Conservation (phyloP, 2,888 invertebrate species). For the Branchipolynoe longqiensis region DNA sequence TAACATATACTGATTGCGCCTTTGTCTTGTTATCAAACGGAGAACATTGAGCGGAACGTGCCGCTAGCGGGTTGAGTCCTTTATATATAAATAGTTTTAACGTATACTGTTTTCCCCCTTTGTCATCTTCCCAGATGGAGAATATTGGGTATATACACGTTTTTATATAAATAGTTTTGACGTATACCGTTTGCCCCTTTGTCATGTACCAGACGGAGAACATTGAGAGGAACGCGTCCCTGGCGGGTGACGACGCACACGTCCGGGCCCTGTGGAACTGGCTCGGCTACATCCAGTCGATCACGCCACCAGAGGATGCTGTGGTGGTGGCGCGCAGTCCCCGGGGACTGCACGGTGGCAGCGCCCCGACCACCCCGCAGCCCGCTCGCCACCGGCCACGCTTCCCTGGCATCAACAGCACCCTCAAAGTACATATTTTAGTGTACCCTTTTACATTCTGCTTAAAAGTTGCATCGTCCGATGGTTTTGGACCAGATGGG, state of each 20-base stretch:
- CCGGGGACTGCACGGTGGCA: conserved; percentile 2
- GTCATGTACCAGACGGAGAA: conserved; percentile 34
- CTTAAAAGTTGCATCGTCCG: too few relatives aligned
- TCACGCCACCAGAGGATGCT: conserved; percentile 13
- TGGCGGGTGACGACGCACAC: conserved; percentile 83
- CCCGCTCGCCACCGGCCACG: background rate
- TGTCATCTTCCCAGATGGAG: too few relatives aligned
- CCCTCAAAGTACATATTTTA: conserved; percentile 3
- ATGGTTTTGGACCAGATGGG: too few relatives aligned
- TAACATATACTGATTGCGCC: too few relatives aligned
- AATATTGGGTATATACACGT: too few relatives aligned
- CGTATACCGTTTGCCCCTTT: too few relatives aligned
- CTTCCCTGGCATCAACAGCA: conserved; percentile 26
- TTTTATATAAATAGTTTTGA: too few relatives aligned
- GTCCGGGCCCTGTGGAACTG: conserved; percentile 88
- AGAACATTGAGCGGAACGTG: too few relatives aligned
- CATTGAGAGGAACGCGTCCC: conserved; percentile 37
- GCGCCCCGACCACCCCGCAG: conserved; percentile 14
- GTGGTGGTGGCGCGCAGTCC: conserved; percentile 21
- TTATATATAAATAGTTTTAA: too few relatives aligned
- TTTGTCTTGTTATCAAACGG: too few relatives aligned
- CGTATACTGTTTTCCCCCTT: too few relatives aligned
- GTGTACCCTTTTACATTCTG: background rate
- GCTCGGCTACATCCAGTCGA: conserved; percentile 84
- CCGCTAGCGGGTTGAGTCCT: too few relatives aligned